Evolutionary conservation across 2,797 vertebrate species (phyloP), one percentile per base, ranked within the genome.

Genomic region (Atherinosoma microstoma): DNA sequence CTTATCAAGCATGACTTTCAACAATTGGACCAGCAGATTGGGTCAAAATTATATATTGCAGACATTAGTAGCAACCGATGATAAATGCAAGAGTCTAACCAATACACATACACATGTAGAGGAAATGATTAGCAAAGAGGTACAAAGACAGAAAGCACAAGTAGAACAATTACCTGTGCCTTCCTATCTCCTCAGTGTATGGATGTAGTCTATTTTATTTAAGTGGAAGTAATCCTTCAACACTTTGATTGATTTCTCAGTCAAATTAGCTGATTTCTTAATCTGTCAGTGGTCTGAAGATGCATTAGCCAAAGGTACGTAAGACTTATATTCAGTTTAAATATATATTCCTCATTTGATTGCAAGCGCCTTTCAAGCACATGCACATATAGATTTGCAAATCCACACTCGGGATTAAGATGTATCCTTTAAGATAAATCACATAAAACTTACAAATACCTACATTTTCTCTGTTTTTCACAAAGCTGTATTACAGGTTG

Each of bases 211-310:
- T 47, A 35, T 83, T 74, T 29, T 66, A 75, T 60, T 81, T 64
- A 65, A 61, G 32, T 57, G 67, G 38, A 67, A 71, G 57, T 68
- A 58, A 59, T 85, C 58, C 63, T 58, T 83, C 54, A 67, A 62
- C 22, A 68, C 73, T 73, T 62, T 88, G 81, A 91, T 84, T 63
- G 78, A 88, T 87, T 81, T 65, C 40, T 71, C 36, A 65, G 70
- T 87, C 83, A 87, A 83, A 86, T 82, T 63, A 79, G 57, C 66
- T 63, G 69, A 84, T 79, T 70, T 71, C 70, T 73, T 79, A 58
- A 85, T 87, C 65, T 56, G 63, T 87, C 80, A 86, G 54, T 20
- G 61, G 65, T 60, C 12, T 72, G 62, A 70, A 82, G 76, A 84
- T 70, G 60, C 47, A 87, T 85, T 66, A 71, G 71, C 64, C 58